Conservation (phyloP, 2,113 vertebrate species). For the Gyps fulvus region DNA sequence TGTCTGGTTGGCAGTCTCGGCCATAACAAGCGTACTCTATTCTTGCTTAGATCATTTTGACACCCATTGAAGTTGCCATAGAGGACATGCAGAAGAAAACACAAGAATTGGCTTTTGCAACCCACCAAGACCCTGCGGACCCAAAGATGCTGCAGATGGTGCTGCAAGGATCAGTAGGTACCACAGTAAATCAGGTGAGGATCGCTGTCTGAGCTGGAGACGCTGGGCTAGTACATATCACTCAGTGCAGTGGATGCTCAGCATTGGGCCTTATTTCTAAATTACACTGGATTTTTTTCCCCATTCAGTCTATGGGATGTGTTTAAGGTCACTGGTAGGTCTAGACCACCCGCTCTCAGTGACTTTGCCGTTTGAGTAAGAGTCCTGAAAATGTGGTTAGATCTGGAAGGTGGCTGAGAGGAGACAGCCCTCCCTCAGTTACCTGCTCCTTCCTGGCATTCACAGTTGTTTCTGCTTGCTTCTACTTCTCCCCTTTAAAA, state of each 20-base stretch:
- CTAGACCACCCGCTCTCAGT: background rate
- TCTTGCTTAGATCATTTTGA: constrained; percentile 87
- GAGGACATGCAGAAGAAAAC: constrained; percentile 99
- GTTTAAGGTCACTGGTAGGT: background rate
- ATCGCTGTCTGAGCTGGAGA: background rate
- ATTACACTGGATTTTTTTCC: background rate
- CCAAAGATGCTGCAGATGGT: constrained; percentile 99
- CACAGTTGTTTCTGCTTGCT: background rate
- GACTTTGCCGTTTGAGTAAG: background rate
- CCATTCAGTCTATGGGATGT: background rate
- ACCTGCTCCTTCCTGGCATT: background rate
- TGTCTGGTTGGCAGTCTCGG: background rate
- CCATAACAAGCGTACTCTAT: background rate
- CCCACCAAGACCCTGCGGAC: constrained; percentile 95
- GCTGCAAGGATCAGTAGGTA: constrained; percentile 97
- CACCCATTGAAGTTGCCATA: constrained; percentile 97
- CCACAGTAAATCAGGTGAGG: constrained; percentile 96
- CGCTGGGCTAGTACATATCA: background rate
- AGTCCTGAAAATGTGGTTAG: background rate
- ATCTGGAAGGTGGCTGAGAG: background rate
- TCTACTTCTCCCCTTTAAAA: background rate
- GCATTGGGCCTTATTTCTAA: background rate
- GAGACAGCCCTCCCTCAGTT: background rate
- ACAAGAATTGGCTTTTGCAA: constrained; percentile 95
- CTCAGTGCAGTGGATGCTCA: background rate